Evolutionary conservation across 2,797 vertebrate species (phyloP).

Genomic region (Microcaecilia unicolor): DNA sequence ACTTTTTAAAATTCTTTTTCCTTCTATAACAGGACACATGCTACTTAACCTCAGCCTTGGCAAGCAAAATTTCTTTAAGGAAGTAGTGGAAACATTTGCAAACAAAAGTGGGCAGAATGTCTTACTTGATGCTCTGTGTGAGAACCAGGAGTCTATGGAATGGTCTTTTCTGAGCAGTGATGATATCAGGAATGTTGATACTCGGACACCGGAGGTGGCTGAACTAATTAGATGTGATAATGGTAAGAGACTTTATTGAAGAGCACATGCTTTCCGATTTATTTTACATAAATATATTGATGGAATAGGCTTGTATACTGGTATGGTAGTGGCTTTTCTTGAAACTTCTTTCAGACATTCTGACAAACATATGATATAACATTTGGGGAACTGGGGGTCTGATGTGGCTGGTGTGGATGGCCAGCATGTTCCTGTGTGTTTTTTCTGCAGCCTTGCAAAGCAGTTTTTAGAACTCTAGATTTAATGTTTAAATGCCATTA

Average conservation of each 20-base stretch:
- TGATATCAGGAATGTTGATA: constrained; percentile 60
- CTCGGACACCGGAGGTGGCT: constrained; percentile 53
- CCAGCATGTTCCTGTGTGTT: no score
- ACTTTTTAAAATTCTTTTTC: constrained; percentile 3
- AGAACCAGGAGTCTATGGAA: constrained; percentile 43
- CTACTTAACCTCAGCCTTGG: constrained; percentile 76
- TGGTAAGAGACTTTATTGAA: constrained; percentile 59
- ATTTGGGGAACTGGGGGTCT: no score
- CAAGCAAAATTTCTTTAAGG: constrained; percentile 67
- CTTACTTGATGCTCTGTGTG: constrained; percentile 75
- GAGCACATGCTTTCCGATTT: not conserved
- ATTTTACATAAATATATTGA: no score
- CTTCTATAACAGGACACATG: constrained; percentile 73
- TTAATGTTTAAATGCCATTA: no score
- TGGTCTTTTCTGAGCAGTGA: constrained; percentile 81
- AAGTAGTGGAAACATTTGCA: constrained; percentile 85
- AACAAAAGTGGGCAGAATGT: constrained; percentile 71
- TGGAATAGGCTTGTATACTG: no score
- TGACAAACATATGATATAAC: no score
- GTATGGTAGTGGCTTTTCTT: no score
- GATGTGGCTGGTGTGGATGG: no score
- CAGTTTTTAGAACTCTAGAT: no score
- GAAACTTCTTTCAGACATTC: no score
- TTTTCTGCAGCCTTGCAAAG: no score
- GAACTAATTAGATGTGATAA: constrained; percentile 76